Conservation (phyloP, 1,140 invertebrate genomes). For the Neoseiulus cucumeris region DNA sequence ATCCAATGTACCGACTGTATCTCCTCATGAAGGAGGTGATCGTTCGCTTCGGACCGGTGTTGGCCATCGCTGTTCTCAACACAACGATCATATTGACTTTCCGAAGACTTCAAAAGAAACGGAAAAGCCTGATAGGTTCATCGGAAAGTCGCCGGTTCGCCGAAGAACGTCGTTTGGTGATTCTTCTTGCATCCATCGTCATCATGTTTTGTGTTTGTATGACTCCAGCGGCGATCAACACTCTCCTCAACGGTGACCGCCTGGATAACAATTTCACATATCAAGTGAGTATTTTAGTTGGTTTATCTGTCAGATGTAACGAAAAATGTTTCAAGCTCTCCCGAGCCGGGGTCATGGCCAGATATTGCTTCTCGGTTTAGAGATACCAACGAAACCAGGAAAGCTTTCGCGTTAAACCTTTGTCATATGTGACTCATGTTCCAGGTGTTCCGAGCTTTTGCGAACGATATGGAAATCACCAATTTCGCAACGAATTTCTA, state of each 20-base stretch:
- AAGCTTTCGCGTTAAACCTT: too few relatives aligned
- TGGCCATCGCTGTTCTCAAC: slow-evolving; percentile 43
- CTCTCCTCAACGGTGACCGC: slow-evolving; percentile 27
- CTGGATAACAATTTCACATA: slow-evolving; percentile 21
- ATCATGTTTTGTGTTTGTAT: slow-evolving; percentile 50
- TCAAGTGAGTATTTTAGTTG: neutral
- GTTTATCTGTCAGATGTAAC: too few relatives aligned
- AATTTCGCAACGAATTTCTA: slow-evolving; percentile 59
- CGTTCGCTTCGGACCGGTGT: slow-evolving; percentile 34
- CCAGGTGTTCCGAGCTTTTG: slow-evolving; percentile 46
- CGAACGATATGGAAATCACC: slow-evolving; percentile 47
- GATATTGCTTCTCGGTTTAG: too few relatives aligned
- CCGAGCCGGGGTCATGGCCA: too few relatives aligned
- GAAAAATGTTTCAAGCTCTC: too few relatives aligned
- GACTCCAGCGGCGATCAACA: slow-evolving; percentile 50
- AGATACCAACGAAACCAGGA: too few relatives aligned
- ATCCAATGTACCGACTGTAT: slow-evolving; percentile 21
- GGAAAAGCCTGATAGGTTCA: slow-evolving; percentile 36
- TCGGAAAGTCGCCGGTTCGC: slow-evolving; percentile 27
- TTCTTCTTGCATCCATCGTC: slow-evolving; percentile 46
- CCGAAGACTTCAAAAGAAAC: slow-evolving; percentile 38
- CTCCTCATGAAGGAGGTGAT: slow-evolving; percentile 21
- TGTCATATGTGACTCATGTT: slow-evolving; percentile 17
- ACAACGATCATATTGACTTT: slow-evolving; percentile 46
- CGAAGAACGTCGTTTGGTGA: slow-evolving; percentile 44